Conservation (phyloP, 2,113 vertebrate species). For the Calypte anna region DNA sequence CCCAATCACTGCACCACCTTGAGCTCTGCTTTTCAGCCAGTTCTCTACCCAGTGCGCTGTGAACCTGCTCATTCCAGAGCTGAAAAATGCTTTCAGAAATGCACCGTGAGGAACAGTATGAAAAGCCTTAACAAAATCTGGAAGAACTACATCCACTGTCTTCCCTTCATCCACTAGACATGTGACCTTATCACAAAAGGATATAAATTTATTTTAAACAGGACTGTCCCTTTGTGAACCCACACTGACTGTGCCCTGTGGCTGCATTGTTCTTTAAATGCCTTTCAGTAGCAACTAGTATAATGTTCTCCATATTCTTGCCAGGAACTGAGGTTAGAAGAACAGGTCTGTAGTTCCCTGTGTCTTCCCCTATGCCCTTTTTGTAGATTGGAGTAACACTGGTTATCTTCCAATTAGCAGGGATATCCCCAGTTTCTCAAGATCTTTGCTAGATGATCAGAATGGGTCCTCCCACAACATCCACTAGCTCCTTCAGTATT, state of each 20-base stretch:
- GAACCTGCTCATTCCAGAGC: background rate
- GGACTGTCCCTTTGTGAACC: background rate
- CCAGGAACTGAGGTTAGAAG: background rate
- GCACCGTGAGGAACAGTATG: background rate
- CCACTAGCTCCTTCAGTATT: background rate
- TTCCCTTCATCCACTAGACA: background rate
- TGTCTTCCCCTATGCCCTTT: background rate
- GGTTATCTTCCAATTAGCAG: background rate
- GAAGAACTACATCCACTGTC: background rate
- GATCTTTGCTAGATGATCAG: background rate
- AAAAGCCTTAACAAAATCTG: background rate
- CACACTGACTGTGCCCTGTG: background rate
- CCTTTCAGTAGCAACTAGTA: background rate
- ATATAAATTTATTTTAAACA: background rate
- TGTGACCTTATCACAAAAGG: background rate
- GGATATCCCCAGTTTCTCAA: background rate
- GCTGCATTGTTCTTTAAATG: background rate
- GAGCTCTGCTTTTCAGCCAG: background rate
- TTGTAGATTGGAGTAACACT: background rate
- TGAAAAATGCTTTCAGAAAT: background rate
- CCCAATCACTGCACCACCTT: background rate
- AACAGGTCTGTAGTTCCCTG: background rate
- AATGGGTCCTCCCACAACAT: background rate
- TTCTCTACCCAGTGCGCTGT: background rate
- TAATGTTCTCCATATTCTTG: background rate